Evolutionary conservation across 2,797 vertebrate genomes (phyloP).

Genomic region (Sebastes hubbsi): DNA sequence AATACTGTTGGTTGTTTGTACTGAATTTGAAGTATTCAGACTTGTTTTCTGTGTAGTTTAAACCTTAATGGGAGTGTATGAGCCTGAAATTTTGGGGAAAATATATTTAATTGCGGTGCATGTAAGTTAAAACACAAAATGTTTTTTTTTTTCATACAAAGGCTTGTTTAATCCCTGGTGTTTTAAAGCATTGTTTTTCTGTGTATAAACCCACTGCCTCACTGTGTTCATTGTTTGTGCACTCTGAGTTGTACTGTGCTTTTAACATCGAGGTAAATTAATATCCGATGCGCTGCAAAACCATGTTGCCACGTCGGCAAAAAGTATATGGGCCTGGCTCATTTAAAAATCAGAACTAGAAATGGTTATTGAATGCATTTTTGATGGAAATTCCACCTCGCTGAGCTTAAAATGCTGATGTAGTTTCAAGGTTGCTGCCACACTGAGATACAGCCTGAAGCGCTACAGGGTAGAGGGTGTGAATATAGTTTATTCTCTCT

Average conservation of each 20-base stretch:
- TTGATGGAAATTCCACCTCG: slow-evolving; percentile 35
- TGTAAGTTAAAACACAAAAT: neutral
- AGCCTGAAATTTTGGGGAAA: neutral
- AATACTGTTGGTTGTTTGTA: neutral
- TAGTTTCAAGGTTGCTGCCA: slow-evolving; percentile 27
- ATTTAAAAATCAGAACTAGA: slow-evolving; percentile 31
- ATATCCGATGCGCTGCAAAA: slow-evolving; percentile 13
- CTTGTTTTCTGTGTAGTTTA: neutral
- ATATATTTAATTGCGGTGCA: neutral
- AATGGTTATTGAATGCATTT: slow-evolving; percentile 40
- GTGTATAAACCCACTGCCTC: neutral
- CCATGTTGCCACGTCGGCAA: slow-evolving; percentile 11
- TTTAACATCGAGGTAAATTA: slow-evolving; percentile 1
- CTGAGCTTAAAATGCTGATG: slow-evolving; percentile 43
- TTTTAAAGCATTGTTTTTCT: neutral
- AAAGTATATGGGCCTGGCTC: neutral
- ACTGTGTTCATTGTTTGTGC: neutral
- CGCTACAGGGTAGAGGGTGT: neutral
- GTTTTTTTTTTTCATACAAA: neutral
- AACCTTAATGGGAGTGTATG: neutral
- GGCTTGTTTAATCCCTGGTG: neutral
- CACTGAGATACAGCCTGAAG: slow-evolving; percentile 20
- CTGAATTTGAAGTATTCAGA: neutral
- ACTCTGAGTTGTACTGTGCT: neutral
- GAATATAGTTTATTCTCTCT: neutral